Base-by-base conservation (phyloP, 2,113 vertebrate genomes). In the Copsychus sechellarum region DNA sequence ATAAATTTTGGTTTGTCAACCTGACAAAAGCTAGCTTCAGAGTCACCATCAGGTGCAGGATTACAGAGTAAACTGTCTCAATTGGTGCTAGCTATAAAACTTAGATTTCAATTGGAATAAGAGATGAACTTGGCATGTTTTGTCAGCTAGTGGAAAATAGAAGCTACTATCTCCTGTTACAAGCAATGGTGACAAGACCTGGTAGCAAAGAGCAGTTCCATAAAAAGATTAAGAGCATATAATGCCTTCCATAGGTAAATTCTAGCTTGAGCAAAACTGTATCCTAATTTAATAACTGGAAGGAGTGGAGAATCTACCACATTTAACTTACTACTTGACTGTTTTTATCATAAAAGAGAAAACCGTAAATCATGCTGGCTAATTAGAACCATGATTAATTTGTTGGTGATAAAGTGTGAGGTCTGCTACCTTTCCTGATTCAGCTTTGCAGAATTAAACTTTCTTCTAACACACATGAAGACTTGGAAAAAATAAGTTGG, bases 131-230 rank as follows among this genome's bases (percentile, higher is more conserved):
- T 83, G 53, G 43, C 1, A 1, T 48, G 4, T 53, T 81, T 21
- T 95, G 82, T 86, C 70, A 91, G 77, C 45, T 76, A 29, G 62
- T 53, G 81, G 66, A 72, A 92, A 91, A 91, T 16, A 71, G 69
- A 76, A 76, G 33, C 84, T 76, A 47, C 76, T 91, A 67, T 60
- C 28, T 91, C 60, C 33, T 45, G 42, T 64, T 86, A 38, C 61
- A 79, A 87, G 70, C 5, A 33, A 9, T 8, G 10, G 48, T 69
- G 61, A 92, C 73, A 74, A 80, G 78, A 57, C 40, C 45, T 69
- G 53, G 86, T 74, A 87, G 78, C n/a, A 65, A 67, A 85, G 48
- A 81, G 47, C 61, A 82, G 29, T 24, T 60, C 25, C 61, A 78
- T 53, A 40, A 84, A 72, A 34, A 33, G 8, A 67, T 91, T 84